These are phyloP conservation scores for Eulimnadia texana DNA, from an alignment of 1,140 invertebrate genomes.

Conservation along the genomic window DNA sequence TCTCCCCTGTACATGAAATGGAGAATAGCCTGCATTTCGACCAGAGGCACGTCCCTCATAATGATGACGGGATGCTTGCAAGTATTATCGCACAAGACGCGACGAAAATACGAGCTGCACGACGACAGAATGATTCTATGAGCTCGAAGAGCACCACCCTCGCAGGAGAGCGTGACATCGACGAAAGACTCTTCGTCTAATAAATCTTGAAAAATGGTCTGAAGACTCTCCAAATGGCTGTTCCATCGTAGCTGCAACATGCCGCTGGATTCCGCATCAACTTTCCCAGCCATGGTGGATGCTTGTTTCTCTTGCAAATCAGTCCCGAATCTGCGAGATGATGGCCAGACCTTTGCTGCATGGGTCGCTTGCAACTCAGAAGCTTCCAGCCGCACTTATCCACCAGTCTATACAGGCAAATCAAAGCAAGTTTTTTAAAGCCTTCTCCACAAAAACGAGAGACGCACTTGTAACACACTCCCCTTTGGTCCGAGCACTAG, in stretches of 20 bases:
- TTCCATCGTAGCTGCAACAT: constrained; percentile 25
- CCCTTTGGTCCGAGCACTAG: too few relatives aligned
- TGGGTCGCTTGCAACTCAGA: not conserved
- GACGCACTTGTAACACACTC: too few relatives aligned
- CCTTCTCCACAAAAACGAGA: too few relatives aligned
- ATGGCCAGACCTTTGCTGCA: not conserved
- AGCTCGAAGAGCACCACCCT: constrained; percentile 18
- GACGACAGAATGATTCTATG: constrained; percentile 20
- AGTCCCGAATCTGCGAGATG: not conserved
- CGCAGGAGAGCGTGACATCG: constrained; percentile 18
- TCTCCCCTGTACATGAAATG: constrained; percentile 75
- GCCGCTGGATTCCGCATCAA: not conserved
- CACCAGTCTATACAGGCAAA: too few relatives aligned
- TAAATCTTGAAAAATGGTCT: constrained; percentile 23
- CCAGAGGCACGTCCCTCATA: constrained; percentile 77
- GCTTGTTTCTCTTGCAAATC: not conserved
- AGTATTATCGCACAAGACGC: constrained; percentile 31
- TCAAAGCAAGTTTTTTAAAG: too few relatives aligned
- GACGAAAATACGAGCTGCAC: constrained; percentile 18
- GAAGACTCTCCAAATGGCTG: constrained; percentile 26
- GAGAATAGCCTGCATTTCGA: constrained; percentile 73
- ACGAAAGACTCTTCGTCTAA: constrained; percentile 33
- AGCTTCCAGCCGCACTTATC: too few relatives aligned
- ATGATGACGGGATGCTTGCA: constrained; percentile 84
- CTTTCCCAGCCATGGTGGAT: not conserved